Conservation (phyloP, 2,888 invertebrate genomes). For the Caenorhabditis angaria region DNA sequence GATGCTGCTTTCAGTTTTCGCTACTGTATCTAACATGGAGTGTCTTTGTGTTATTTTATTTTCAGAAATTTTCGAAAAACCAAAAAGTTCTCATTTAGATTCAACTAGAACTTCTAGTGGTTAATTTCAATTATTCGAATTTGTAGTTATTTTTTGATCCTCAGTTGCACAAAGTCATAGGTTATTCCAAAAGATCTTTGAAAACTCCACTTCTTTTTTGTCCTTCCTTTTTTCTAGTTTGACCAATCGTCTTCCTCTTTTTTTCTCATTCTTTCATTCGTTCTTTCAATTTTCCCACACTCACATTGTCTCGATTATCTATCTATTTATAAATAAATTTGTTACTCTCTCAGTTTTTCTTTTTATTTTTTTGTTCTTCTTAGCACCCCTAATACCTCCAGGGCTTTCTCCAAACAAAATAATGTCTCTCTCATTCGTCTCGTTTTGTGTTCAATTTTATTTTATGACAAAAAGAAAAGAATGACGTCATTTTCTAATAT, state of each 20-base stretch:
- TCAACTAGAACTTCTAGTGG: no score
- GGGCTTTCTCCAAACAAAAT: conserved; percentile 2
- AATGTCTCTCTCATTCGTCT: neutral
- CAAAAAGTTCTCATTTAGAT: no score
- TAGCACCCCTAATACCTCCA: neutral
- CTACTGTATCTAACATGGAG: no score
- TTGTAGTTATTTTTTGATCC: no score
- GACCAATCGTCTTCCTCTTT: neutral
- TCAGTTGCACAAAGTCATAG: no score
- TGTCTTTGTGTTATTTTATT: no score
- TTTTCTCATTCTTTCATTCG: neutral
- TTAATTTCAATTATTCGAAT: no score
- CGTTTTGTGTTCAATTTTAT: neutral
- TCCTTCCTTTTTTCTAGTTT: conserved; percentile 11
- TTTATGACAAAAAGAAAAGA: conserved; percentile 15
- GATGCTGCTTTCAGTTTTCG: no score
- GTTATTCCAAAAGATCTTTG: no score
- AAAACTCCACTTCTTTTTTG: neutral
- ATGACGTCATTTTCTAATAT: conserved; percentile 20
- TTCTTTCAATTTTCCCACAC: neutral
- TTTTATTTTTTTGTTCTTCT: neutral
- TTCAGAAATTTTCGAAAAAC: no score
- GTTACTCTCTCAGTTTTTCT: neutral
- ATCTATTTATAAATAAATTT: conserved; percentile 9
- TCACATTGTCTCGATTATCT: neutral